Evolutionary conservation across 2,888 invertebrate species (phyloP).

Genomic region (Sinotaia quadrata): DNA sequence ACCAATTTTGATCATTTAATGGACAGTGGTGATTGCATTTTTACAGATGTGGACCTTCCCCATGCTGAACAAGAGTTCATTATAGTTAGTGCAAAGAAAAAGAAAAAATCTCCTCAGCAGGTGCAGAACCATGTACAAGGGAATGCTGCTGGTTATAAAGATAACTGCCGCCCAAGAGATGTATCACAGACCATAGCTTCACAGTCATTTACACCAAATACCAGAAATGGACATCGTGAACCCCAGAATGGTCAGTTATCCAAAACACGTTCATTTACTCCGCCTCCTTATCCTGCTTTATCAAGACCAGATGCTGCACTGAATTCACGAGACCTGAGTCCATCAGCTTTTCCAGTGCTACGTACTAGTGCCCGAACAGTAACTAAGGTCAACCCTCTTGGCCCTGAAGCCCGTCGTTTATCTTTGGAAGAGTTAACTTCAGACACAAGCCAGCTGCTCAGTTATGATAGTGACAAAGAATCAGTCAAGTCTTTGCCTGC

Average conservation of each 20-base stretch:
- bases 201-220: background rate
- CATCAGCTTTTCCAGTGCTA: conserved; percentile 64
- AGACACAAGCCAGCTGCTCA: conserved; percentile 38
- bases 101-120: conserved; percentile 37
- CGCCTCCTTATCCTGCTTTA: conserved; percentile 26
- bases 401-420: conserved; percentile 53
- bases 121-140: background rate
- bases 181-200: background rate
- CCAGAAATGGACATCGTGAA: conserved; percentile 3
- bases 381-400: conserved; percentile 40
- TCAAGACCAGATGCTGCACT: conserved; percentile 20
- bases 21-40: conserved; percentile 44
- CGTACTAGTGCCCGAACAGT: conserved; percentile 22
- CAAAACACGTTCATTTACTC: conserved; percentile 31
- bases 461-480: conserved; percentile 65
- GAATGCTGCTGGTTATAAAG: background rate
- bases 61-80: conserved; percentile 55
- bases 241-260: background rate
- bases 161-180: background rate
- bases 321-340: conserved; percentile 57
- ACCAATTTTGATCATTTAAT: background rate
- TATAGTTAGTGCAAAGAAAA: conserved; percentile 56
- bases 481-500: conserved; percentile 66
- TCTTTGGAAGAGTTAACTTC: conserved; percentile 60
- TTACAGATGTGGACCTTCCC: conserved; percentile 55